Percentiles rank a stretch among this genome's conserved stretches.
Evolutionary conservation across 2,888 invertebrate genomes (phyloP).

Genomic region (Thera britannica): DNA sequence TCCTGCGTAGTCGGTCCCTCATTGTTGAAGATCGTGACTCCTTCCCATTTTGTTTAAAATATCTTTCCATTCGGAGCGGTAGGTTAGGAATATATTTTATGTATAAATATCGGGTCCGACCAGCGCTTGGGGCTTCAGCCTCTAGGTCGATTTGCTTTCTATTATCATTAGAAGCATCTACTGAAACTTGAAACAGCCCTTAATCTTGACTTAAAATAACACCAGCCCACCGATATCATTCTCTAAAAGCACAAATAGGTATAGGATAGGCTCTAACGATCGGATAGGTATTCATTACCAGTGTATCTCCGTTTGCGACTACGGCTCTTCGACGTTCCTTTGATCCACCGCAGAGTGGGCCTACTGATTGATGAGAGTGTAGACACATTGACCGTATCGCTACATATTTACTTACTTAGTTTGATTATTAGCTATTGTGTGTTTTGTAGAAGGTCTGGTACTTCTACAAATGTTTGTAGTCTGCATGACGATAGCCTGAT

Average conservation of each 20-base stretch:
- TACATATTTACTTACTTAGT: slow-evolving; percentile 26
- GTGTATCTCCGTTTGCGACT: neutral
- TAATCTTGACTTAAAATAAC: neutral
- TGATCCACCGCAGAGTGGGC: slow-evolving; percentile 17
- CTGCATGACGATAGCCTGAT: slow-evolving; percentile 18
- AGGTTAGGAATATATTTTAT: too few species aligned
- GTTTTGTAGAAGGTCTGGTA: slow-evolving; percentile 37
- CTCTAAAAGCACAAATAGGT: neutral
- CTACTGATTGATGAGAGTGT: slow-evolving; percentile 37
- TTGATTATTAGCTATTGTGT: slow-evolving; percentile 44
- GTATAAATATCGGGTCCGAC: too few species aligned
- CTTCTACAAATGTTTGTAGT: slow-evolving; percentile 42
- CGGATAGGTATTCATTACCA: neutral
- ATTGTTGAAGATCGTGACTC: too few species aligned
- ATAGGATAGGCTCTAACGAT: neutral
- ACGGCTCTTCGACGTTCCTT: slow-evolving; percentile 6
- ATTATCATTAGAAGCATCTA: too few species aligned
- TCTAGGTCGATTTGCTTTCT: too few species aligned
- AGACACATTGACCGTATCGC: slow-evolving; percentile 30
- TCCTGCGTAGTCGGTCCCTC: too few species aligned
- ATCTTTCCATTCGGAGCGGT: too few species aligned
- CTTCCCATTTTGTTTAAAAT: too few species aligned
- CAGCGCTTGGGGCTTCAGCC: too few species aligned
- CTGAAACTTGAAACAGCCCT: too few species aligned
- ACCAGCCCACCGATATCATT: neutral